A percentile compares a stretch with the other conserved stretches of the same genome.
phyloP scores from a whole-genome alignment of 2,888 invertebrate species.

The Macrosiphum euphorbiae region DNA sequence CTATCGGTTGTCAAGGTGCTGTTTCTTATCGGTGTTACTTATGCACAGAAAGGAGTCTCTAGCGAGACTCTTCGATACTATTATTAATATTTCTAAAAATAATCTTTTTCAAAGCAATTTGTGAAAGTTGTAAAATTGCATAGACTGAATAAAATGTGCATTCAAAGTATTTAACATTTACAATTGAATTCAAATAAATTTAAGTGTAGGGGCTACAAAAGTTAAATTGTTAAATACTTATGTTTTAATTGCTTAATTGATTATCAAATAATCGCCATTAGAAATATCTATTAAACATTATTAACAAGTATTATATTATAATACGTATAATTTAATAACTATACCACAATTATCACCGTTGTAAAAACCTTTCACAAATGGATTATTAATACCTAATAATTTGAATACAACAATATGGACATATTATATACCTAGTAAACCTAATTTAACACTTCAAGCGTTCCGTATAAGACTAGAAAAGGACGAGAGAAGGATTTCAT shows the following conservation, averaged over 20 bases:
- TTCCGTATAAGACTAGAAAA: background rate
- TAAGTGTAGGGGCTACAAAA: background rate
- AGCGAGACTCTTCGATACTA: no score
- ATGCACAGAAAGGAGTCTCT: no score
- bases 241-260: background rate
- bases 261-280: background rate
- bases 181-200: background rate
- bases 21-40: no score
- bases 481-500: background rate
- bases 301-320: background rate
- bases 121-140: background rate
- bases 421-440: no score
- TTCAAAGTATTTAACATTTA: background rate
- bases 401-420: background rate
- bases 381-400: background rate
- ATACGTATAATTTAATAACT: constrained; percentile 1
- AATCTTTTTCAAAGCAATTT: background rate
- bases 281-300: background rate
- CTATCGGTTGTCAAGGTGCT: no score
- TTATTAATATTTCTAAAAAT: background rate
- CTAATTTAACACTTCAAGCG: background rate
- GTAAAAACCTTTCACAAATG: background rate
- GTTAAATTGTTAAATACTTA: background rate
- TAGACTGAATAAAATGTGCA: background rate
- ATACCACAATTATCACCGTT: background rate